phyloP scores from a whole-genome alignment of 1,140 invertebrate species.

The Eriosoma lanigerum region DNA sequence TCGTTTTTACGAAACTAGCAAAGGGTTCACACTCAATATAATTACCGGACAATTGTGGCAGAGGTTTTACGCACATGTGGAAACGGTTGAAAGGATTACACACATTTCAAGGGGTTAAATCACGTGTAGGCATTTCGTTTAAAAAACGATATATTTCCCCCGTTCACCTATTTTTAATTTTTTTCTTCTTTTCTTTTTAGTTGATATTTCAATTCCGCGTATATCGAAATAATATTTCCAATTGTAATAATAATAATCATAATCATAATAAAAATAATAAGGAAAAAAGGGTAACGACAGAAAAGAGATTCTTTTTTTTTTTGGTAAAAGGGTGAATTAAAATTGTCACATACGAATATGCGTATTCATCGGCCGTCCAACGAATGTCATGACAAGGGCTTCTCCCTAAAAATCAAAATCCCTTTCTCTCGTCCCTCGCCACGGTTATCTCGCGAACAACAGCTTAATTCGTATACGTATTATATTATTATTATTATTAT shows the following conservation, averaged over 20 bases:
- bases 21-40: constrained; percentile 36
- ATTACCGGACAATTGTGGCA: constrained; percentile 45
- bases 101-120: constrained; percentile 44
- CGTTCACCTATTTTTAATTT: neutral
- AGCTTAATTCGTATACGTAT: constrained; percentile 26
- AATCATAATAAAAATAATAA: constrained; percentile 15
- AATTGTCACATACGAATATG: constrained; percentile 38
- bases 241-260: constrained; percentile 2
- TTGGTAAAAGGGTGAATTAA: constrained; percentile 38
- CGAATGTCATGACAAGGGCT: constrained; percentile 41
- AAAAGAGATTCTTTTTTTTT: constrained; percentile 28
- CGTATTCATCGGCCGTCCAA: constrained; percentile 32
- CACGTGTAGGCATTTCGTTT: constrained; percentile 34
- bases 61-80: constrained; percentile 46
- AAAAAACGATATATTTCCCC: constrained; percentile 49
- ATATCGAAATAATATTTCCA: constrained; percentile 38
- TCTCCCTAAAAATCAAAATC: constrained; percentile 35
- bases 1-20: neutral
- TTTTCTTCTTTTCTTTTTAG: neutral
- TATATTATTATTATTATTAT: neutral
- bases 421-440: neutral
- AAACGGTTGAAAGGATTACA: constrained; percentile 50
- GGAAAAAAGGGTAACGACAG: neutral
- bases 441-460: constrained; percentile 8
- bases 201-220: constrained; percentile 35